A percentile compares a stretch with the other conserved stretches of the same genome.
Conservation (phyloP, 2,888 invertebrate genomes). For the Tipula confusa region DNA sequence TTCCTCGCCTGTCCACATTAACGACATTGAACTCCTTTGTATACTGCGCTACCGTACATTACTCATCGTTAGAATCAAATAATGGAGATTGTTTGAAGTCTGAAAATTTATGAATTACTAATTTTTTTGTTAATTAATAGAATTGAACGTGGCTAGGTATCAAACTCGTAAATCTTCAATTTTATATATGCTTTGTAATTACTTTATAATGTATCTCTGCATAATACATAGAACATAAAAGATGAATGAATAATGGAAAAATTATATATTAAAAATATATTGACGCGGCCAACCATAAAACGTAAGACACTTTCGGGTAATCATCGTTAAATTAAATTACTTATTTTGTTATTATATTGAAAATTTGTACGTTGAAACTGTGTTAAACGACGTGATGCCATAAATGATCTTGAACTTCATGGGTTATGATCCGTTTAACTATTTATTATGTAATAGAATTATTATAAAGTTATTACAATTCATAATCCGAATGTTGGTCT, state of each 20-base stretch:
- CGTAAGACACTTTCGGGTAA: background rate
- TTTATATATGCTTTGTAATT: background rate
- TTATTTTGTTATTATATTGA: background rate
- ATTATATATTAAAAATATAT: background rate
- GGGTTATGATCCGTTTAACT: background rate
- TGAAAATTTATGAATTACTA: background rate
- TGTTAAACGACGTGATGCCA: background rate
- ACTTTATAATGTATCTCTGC: too few relatives aligned
- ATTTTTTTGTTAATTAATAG: background rate
- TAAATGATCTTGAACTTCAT: background rate
- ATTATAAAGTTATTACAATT: too few relatives aligned
- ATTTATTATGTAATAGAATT: too few relatives aligned
- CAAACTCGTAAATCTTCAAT: background rate
- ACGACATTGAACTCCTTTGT: background rate
- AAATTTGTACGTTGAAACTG: background rate
- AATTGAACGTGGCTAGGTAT: background rate
- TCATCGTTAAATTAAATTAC: background rate
- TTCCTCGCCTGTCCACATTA: background rate
- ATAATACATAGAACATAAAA: background rate
- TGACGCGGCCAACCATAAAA: background rate
- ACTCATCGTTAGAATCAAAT: background rate
- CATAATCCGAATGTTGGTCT: too few relatives aligned
- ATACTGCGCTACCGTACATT: background rate
- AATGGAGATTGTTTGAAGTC: background rate
- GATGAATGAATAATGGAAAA: background rate